These are phyloP conservation scores for Steinernema feltiae DNA, from an alignment of 1,140 invertebrate species.

Conservation along the genomic window DNA sequence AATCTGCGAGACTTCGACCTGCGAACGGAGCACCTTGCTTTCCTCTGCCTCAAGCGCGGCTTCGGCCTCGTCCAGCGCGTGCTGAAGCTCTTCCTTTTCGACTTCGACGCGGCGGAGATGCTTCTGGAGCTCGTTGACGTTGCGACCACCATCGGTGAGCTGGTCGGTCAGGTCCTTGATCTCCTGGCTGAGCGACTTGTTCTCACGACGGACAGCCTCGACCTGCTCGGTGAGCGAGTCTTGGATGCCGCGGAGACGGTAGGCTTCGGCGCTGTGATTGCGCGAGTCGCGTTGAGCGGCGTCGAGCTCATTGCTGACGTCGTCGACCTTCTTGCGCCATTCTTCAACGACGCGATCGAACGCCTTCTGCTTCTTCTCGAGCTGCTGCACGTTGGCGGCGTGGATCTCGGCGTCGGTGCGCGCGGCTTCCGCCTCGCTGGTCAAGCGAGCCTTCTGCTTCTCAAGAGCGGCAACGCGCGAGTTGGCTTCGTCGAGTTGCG, in stretches of 20 bases:
- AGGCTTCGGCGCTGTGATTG: slow-evolving; percentile 96
- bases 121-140: slow-evolving; percentile 95
- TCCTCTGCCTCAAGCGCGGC: slow-evolving; percentile 96
- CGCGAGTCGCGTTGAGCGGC: slow-evolving; percentile 97
- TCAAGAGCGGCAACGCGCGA: slow-evolving; percentile 90
- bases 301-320: slow-evolving; percentile 91
- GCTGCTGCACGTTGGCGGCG: slow-evolving; percentile 60
- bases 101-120: slow-evolving; percentile 91
- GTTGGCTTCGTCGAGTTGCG: slow-evolving; percentile 95
- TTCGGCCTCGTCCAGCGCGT: slow-evolving; percentile 92
- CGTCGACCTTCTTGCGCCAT: slow-evolving; percentile 99
- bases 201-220: slow-evolving; percentile 61
- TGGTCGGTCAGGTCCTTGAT: slow-evolving; percentile 99
- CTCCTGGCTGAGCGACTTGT: slow-evolving; percentile 91
- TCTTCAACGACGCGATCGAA: slow-evolving; percentile 97
- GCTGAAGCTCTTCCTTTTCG: slow-evolving; percentile 97
- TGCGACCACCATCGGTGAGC: slow-evolving; percentile 85
- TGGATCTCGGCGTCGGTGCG: slow-evolving; percentile 70
- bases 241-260: slow-evolving; percentile 93
- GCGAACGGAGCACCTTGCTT: slow-evolving; percentile 76
- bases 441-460: slow-evolving; percentile 90
- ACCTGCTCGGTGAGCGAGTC: slow-evolving; percentile 89
- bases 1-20: slow-evolving; percentile 92
- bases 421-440: slow-evolving; percentile 93
- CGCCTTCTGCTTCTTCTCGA: slow-evolving; percentile 99